phyloP scores from a whole-genome alignment of 2,888 invertebrate genomes.

The Epiblema foenella region DNA sequence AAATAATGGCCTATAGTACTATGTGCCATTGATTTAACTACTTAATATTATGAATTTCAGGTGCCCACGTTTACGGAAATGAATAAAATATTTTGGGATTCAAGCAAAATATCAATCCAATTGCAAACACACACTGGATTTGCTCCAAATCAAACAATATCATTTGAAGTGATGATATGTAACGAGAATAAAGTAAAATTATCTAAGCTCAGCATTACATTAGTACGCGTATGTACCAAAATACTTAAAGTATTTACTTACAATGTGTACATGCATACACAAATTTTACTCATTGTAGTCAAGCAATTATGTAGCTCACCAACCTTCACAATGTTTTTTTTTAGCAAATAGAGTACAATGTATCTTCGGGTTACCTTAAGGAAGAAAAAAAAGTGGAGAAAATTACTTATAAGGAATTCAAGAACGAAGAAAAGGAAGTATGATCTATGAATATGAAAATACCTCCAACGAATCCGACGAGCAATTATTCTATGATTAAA shows the following conservation, averaged over 20 bases:
- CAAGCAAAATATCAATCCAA: slow-evolving; percentile 57
- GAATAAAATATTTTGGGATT: slow-evolving; percentile 61
- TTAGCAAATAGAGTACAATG: slow-evolving; percentile 68
- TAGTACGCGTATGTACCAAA: slow-evolving; percentile 65
- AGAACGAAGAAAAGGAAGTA: slow-evolving; percentile 58
- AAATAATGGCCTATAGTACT: too few relatives aligned
- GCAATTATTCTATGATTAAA: slow-evolving; percentile 67
- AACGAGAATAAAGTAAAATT: slow-evolving; percentile 68
- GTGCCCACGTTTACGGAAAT: slow-evolving; percentile 61
- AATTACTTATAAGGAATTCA: slow-evolving; percentile 58
- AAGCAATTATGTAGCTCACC: neutral
- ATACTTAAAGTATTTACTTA: neutral
- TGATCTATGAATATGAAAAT: slow-evolving; percentile 66
- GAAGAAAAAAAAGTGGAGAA: slow-evolving; percentile 64
- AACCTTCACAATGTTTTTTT: slow-evolving; percentile 46
- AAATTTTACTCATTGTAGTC: neutral
- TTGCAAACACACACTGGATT: slow-evolving; percentile 70
- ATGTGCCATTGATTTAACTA: neutral
- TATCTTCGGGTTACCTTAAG: slow-evolving; percentile 64
- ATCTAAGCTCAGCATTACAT: slow-evolving; percentile 59
- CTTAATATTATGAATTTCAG: slow-evolving; percentile 54
- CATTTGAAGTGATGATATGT: slow-evolving; percentile 64
- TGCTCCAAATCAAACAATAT: slow-evolving; percentile 65
- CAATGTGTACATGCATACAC: neutral
- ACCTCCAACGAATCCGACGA: slow-evolving; percentile 68